These are phyloP conservation scores for Melanaphis sacchari DNA, from an alignment of 1,140 invertebrate genomes.

Conservation along the genomic window DNA sequence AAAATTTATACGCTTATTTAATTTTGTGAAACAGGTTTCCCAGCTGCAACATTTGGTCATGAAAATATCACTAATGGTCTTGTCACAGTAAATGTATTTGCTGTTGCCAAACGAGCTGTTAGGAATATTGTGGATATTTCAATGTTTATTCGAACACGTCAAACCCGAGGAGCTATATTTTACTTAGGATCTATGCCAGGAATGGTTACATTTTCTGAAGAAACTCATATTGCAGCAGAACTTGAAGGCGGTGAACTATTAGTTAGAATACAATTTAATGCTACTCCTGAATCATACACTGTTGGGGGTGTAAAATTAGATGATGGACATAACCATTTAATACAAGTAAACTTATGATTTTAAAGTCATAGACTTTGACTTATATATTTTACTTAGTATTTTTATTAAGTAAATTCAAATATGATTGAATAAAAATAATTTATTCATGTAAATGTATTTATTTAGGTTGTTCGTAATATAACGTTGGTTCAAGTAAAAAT, in stretches of 20 bases:
- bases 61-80: slow-evolving; percentile 78
- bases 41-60: slow-evolving; percentile 89
- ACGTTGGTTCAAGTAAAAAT: slow-evolving; percentile 83
- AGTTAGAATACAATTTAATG: slow-evolving; percentile 81
- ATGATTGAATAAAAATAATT: too few relatives aligned
- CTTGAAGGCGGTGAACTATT: slow-evolving; percentile 78
- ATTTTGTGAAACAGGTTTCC: slow-evolving; percentile 71
- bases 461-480: slow-evolving; percentile 76
- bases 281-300: slow-evolving; percentile 79
- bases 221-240: slow-evolving; percentile 79
- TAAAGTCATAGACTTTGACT: background rate
- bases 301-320: slow-evolving; percentile 82
- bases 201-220: slow-evolving; percentile 65
- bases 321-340: slow-evolving; percentile 86
- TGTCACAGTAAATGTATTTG: slow-evolving; percentile 75
- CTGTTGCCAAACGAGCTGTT: slow-evolving; percentile 73
- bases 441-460: slow-evolving; percentile 34
- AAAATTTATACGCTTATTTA: background rate
- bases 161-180: slow-evolving; percentile 84
- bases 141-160: slow-evolving; percentile 89
- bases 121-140: slow-evolving; percentile 85
- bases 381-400: background rate
- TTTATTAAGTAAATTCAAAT: background rate
- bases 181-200: slow-evolving; percentile 80
- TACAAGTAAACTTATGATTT: slow-evolving; percentile 69